Conservation (phyloP, 2,888 invertebrate species). For the Drosophila nigricruria region DNA sequence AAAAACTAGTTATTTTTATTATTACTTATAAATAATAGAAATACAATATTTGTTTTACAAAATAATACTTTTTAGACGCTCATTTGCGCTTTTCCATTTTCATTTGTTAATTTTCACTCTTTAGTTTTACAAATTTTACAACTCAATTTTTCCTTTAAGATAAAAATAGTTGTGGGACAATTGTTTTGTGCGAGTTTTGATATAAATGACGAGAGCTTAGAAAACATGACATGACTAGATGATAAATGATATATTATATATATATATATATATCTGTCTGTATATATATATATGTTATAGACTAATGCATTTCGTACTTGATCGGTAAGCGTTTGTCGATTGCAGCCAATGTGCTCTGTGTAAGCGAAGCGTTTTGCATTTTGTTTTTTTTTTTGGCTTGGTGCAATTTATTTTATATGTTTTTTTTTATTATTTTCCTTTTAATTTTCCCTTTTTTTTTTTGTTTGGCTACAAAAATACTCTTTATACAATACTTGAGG, state of each 20-base stretch:
- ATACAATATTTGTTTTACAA: constrained; percentile 67
- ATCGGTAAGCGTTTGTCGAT: constrained; percentile 74
- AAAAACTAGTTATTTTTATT: constrained; percentile 71
- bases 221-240: constrained; percentile 36
- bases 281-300: constrained; percentile 11
- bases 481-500: constrained; percentile 51
- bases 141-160: constrained; percentile 18
- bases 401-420: constrained; percentile 51
- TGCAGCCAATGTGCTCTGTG: constrained; percentile 64
- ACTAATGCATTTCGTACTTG: constrained; percentile 71
- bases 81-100: constrained; percentile 17
- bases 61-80: constrained; percentile 67
- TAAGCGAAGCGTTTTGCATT: constrained; percentile 67
- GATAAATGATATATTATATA: constrained; percentile 27
- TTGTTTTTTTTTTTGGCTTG: constrained; percentile 74
- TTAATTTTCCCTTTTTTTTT: not conserved
- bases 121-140: constrained; percentile 35
- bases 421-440: constrained; percentile 6
- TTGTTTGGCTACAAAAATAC: constrained; percentile 70
- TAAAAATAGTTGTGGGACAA: constrained; percentile 10
- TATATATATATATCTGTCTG: not conserved
- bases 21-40: constrained; percentile 65
- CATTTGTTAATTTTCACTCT: constrained; percentile 30
- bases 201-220: constrained; percentile 32
- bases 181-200: constrained; percentile 43